Evolutionary conservation across 2,888 invertebrate genomes (phyloP), one percentile per base, ranked within the genome.

Genomic region (Galeruca laticollis): DNA sequence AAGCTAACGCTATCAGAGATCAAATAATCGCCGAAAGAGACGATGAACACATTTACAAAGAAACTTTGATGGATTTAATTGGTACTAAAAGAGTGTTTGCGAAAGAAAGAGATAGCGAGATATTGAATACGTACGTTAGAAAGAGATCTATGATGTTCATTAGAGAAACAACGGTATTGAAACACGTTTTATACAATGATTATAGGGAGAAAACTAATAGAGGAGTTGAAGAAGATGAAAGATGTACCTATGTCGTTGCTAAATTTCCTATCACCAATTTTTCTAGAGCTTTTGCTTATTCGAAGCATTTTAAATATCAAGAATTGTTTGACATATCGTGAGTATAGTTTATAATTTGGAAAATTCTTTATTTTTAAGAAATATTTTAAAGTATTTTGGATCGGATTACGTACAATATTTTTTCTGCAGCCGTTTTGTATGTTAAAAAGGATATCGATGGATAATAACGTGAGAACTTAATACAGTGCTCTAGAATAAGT

Each of bases 231-330:
- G 93, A 94, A 80, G 86, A 87, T 11, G 84, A 90, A 0, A 88
- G 93, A 62, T 95, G 95, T 80, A 91, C 92, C 0, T 94, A 91
- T 80, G 95, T 95, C 0, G 88, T 93, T 62, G 92, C 93, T 8
- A 91, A 91, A 18, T 88, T 90, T 56, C 85, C 90, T 0, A 91
- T 94, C 74, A 88, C 92, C 79, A 88, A 87, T 47, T 88, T 89
- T 74, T 88, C 89, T 21, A 88, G 94, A 70, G 92, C 92, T 0
- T 95, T 95, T 78, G 93, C 90, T 0, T 95, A 91, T 82, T 90
- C 90, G 0, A 86, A 84, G 3, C 86, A 88, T 15, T 92, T 92
- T 62, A 87, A 87, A 26, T 86, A 92, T 74, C 87, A 87, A 67
- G 79, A 80, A 0, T 82, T 91, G 0, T 93, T 95, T 78, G 91